Evolutionary conservation across 2,888 invertebrate species (phyloP).

Genomic region (Pristionchus fissidentatus): DNA sequence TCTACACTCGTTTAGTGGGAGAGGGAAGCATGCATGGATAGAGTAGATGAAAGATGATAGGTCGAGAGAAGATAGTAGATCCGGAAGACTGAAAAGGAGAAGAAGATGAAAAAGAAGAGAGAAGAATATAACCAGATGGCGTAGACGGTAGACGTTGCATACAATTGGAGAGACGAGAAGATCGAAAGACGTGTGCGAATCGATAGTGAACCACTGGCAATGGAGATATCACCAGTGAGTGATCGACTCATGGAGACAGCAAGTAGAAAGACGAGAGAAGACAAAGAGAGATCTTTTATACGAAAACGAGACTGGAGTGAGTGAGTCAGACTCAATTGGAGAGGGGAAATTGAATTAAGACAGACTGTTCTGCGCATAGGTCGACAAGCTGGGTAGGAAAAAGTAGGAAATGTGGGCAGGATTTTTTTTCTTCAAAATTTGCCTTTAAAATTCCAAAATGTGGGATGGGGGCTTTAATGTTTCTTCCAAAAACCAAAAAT

Average conservation of each 20-base stretch:
- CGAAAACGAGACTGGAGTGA: slow-evolving; percentile 14
- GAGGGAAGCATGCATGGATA: neutral
- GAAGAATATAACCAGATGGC: neutral
- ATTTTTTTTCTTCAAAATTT: no score
- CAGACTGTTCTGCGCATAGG: neutral
- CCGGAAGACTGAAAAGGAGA: neutral
- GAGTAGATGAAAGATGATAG: neutral
- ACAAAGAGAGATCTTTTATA: slow-evolving; percentile 47
- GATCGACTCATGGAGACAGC: slow-evolving; percentile 40
- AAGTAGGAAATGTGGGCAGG: neutral
- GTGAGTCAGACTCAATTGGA: slow-evolving; percentile 42
- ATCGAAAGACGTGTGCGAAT: slow-evolving; percentile 23
- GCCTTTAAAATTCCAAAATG: no score
- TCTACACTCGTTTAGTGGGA: slow-evolving; percentile 11
- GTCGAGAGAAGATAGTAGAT: neutral
- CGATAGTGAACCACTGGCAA: slow-evolving; percentile 6
- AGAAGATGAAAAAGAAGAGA: neutral
- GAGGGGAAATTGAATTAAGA: slow-evolving; percentile 24
- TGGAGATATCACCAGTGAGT: slow-evolving; percentile 24
- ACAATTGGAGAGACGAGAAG: slow-evolving; percentile 21
- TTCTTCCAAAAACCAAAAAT: neutral
- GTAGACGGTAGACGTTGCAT: neutral
- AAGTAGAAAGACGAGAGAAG: slow-evolving; percentile 31
- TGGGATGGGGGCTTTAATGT: no score
- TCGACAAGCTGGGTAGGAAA: slow-evolving; percentile 24